A percentile compares a stretch with the other conserved stretches of the same genome.
These are phyloP conservation scores for Gila orcuttii DNA, from an alignment of 2,113 vertebrate species.

Conservation along the genomic window DNA sequence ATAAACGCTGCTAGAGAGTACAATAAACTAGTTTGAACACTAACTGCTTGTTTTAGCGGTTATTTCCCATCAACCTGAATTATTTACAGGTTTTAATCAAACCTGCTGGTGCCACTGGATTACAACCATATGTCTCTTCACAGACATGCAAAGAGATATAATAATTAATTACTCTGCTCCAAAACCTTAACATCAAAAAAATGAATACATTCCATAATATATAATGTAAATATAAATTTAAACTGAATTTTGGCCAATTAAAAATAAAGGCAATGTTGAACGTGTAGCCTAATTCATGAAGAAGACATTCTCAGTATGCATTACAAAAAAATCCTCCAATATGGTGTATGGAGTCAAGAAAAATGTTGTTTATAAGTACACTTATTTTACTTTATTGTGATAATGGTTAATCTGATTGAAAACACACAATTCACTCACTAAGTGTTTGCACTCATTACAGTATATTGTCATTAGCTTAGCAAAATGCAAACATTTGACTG, in stretches of 20 bases:
- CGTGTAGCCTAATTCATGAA: neutral
- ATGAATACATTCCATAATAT: neutral
- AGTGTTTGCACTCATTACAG: too few relatives aligned
- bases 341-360: neutral
- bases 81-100: constrained; percentile 9
- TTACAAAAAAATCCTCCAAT: neutral
- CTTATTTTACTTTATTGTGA: too few relatives aligned
- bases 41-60: neutral
- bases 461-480: too few relatives aligned
- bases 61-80: neutral
- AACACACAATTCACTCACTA: too few relatives aligned
- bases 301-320: neutral
- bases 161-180: neutral
- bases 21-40: neutral
- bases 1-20: constrained; percentile 1
- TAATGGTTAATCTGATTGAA: too few relatives aligned
- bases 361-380: neutral
- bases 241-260: neutral
- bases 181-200: neutral
- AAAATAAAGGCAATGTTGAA: too few relatives aligned
- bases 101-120: neutral
- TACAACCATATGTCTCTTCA: neutral
- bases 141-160: neutral
- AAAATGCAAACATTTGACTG: too few relatives aligned
- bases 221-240: too few relatives aligned